These are phyloP conservation scores for Rhipidura dahli DNA, from an alignment of 2,113 vertebrate species.

Conservation along the genomic window DNA sequence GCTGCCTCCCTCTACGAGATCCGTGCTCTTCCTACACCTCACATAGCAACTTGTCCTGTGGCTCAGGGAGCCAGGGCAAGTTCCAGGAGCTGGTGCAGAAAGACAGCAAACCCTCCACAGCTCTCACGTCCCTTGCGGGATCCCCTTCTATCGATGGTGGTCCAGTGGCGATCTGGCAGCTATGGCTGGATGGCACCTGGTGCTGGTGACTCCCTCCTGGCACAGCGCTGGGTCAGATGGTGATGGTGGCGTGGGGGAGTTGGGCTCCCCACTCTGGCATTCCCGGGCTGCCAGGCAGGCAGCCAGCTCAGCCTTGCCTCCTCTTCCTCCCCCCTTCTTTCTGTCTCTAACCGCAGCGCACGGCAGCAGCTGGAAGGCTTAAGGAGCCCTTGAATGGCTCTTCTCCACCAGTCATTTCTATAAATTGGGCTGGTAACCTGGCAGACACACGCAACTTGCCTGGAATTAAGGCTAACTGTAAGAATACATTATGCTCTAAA, in stretches of 20 bases:
- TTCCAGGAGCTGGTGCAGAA: neutral
- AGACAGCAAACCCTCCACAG: neutral
- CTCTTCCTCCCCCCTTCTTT: neutral
- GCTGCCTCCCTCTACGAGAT: neutral
- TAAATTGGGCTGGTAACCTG: neutral
- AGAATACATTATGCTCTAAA: neutral
- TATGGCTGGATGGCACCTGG: neutral
- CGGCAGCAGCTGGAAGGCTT: neutral
- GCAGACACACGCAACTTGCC: neutral
- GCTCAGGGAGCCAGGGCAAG: neutral
- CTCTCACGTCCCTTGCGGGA: neutral
- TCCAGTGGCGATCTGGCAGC: constrained; percentile 57
- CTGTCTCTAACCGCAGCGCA: neutral
- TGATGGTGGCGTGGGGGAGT: neutral
- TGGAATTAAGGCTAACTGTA: neutral
- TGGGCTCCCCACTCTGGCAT: neutral
- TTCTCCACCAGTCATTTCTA: neutral
- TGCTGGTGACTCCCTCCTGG: neutral
- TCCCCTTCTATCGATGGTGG: constrained; percentile 20
- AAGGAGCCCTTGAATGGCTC: neutral
- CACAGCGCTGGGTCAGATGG: neutral
- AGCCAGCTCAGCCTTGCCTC: neutral
- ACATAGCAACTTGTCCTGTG: neutral
- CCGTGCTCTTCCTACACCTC: neutral
- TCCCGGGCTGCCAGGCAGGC: neutral